phyloP scores from a whole-genome alignment of 2,797 vertebrate genomes.

The Chelidonichthys spinosus region DNA sequence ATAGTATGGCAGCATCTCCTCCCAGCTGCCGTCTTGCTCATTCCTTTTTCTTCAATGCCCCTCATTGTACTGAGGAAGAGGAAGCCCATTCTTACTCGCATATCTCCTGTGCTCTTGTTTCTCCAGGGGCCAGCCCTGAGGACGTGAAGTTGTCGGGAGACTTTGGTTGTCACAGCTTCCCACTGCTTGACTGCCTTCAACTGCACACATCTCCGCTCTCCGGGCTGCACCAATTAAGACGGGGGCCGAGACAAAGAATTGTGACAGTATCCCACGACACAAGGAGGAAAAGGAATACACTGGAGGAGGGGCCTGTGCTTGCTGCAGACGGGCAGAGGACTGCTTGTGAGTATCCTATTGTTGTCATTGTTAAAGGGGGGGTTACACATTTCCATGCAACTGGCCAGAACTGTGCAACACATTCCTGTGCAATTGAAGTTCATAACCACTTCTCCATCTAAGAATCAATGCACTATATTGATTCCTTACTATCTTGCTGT shows the following conservation, averaged over 20 bases:
- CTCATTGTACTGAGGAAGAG: constrained; percentile 79
- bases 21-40: constrained; percentile 63
- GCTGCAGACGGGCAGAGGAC: constrained; percentile 55
- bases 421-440: constrained; percentile 10
- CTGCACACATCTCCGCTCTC: constrained; percentile 38
- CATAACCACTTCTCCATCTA: constrained; percentile 14
- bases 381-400: constrained; percentile 38
- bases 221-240: constrained; percentile 45
- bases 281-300: constrained; percentile 30
- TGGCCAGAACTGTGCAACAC: constrained; percentile 2
- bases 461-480: constrained; percentile 17
- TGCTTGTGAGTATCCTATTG: constrained; percentile 79
- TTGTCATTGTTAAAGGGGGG: constrained; percentile 46
- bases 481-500: constrained; percentile 11
- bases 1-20: constrained; percentile 61
- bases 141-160: constrained; percentile 68
- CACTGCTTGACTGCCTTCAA: constrained; percentile 43
- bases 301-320: constrained; percentile 53
- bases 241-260: constrained; percentile 53
- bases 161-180: constrained; percentile 62
- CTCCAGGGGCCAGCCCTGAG: constrained; percentile 74
- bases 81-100: constrained; percentile 79
- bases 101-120: constrained; percentile 80
- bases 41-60: constrained; percentile 74
- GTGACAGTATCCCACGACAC: constrained; percentile 36